These are phyloP conservation scores for Cyanoderma ruficeps DNA, from an alignment of 2,113 vertebrate genomes.

Conservation along the genomic window DNA sequence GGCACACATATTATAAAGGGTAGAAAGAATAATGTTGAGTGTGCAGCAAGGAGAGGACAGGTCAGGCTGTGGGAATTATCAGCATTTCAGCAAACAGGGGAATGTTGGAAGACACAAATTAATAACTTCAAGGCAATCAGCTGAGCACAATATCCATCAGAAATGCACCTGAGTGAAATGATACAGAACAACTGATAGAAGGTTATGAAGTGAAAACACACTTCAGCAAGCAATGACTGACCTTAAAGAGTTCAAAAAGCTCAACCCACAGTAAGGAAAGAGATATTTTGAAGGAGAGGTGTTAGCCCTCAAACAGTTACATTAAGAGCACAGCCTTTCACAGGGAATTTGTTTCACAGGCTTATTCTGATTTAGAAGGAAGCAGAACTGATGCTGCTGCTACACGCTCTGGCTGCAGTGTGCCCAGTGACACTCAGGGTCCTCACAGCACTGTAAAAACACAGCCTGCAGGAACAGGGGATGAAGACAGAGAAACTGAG, in stretches of 20 bases:
- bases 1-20: background rate
- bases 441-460: background rate
- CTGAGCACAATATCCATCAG: background rate
- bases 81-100: background rate
- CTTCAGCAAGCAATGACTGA: background rate
- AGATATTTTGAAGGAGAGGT: background rate
- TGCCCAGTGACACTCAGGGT: background rate
- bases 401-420: background rate
- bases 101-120: background rate
- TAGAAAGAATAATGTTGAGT: background rate
- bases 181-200: background rate
- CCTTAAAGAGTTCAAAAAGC: background rate
- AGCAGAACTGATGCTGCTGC: background rate
- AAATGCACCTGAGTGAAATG: background rate
- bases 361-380: background rate
- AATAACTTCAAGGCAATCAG: background rate
- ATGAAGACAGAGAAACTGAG: background rate
- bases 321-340: background rate
- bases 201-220: background rate
- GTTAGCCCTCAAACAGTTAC: background rate
- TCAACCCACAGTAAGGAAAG: background rate
- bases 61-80: background rate
- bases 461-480: background rate
- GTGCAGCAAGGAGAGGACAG: background rate
- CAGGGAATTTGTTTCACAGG: background rate